Evolutionary conservation across 1,140 invertebrate species (phyloP).

Genomic region (Pogonus chalceus): DNA sequence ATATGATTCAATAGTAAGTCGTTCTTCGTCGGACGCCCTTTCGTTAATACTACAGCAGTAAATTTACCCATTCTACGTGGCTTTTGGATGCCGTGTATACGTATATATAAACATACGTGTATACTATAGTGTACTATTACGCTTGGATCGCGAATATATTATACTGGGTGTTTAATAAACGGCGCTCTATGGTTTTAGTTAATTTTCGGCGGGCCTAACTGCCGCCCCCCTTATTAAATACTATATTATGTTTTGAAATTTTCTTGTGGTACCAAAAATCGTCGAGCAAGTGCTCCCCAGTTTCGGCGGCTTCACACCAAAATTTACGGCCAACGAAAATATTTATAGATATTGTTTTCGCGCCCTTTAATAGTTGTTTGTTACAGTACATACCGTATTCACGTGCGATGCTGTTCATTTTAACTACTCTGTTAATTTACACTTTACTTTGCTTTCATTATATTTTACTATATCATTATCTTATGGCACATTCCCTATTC

Average conservation of each 20-base stretch:
- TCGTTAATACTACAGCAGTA: conserved; percentile 2
- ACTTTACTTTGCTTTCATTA: too few relatives aligned
- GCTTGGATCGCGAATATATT: conserved; percentile 1
- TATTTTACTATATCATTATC: too few relatives aligned
- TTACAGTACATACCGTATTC: neutral
- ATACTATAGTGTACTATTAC: too few relatives aligned
- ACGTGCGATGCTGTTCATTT: too few relatives aligned
- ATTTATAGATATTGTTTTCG: conserved; percentile 3
- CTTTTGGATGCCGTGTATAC: neutral
- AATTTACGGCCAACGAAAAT: neutral
- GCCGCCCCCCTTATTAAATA: neutral
- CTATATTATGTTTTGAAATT: conserved; percentile 7
- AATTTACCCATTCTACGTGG: conserved; percentile 1
- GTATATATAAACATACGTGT: conserved; percentile 6
- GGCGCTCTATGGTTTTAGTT: conserved; percentile 6
- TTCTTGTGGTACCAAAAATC: neutral
- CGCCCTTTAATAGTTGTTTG: neutral
- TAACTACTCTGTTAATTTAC: too few relatives aligned
- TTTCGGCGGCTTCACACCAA: neutral
- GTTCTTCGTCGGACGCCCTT: neutral
- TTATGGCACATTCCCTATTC: too few relatives aligned
- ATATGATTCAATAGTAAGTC: neutral
- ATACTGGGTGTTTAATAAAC: conserved; percentile 6
- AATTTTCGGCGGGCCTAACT: neutral
- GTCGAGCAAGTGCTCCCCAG: too few relatives aligned